phyloP scores from a whole-genome alignment of 2,888 invertebrate genomes.

The Xestoiulus laeticollis region DNA sequence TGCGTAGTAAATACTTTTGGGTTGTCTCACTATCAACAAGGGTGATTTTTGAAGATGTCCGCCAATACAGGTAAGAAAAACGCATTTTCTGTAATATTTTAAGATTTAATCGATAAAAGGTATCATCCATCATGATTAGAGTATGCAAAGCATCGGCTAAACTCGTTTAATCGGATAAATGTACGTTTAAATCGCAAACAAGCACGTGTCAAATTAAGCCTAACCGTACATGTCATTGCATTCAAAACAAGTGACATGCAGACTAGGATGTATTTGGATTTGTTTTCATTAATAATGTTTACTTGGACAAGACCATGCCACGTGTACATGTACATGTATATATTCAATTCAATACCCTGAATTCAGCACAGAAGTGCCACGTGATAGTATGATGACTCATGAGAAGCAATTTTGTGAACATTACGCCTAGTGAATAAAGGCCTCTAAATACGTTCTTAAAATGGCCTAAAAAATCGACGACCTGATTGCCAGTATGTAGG shows the following conservation, averaged over 20 bases:
- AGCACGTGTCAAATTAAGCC: neutral
- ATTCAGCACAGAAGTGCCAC: too few species aligned
- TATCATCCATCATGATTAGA: neutral
- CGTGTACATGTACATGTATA: too few species aligned
- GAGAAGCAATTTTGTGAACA: too few species aligned
- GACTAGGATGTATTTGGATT: too few species aligned
- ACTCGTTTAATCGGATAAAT: neutral
- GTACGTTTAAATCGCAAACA: neutral
- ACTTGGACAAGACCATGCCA: too few species aligned
- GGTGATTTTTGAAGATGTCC: neutral
- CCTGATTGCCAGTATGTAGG: too few species aligned
- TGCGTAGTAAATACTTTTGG: neutral
- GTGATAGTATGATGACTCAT: too few species aligned
- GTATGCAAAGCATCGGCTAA: neutral
- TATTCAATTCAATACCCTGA: too few species aligned
- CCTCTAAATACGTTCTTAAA: too few species aligned
- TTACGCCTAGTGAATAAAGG: too few species aligned
- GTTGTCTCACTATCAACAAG: neutral
- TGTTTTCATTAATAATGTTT: too few species aligned
- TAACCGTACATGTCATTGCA: neutral
- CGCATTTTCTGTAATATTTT: neutral
- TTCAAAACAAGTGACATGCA: neutral
- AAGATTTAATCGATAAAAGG: neutral
- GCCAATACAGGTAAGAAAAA: constrained; percentile 13
- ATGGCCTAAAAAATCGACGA: too few species aligned